Base-by-base conservation (phyloP, 2,113 vertebrate species). In the Gallinago undulata region DNA sequence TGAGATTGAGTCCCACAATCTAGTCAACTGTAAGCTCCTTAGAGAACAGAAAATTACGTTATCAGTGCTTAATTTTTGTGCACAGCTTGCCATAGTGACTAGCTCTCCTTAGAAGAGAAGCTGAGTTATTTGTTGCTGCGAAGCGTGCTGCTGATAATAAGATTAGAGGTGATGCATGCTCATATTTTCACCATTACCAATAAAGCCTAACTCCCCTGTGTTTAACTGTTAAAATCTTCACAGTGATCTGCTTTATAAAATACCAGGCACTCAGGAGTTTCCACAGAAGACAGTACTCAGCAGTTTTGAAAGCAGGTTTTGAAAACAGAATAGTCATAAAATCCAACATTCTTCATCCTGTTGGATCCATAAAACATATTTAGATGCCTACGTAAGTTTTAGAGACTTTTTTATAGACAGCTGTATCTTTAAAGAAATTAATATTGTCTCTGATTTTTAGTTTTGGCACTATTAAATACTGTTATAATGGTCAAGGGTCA, bases 61-160 rank as follows among this genome's bases (percentile, higher is more conserved):
- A 81, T 76, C 23, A 35, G 57, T 4, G 1, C 17, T 80, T 92
- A 78, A 95, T 96, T 95, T 94, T 78, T 2, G 6, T 74, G n/a
- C 76, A 84, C 76, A 88, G 82, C 56, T 93, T 96, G 83, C 86
- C 83, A 81, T 30, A 60, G 69, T 69, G 35, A 62, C 88, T 92
- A 81, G 27, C 8, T 78, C 33, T 87, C 51, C 39, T 93, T 78
- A 66, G 69, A 92, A 84, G 31, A 89, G 56, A 86, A 45, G 19
- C 30, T 17, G 50, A 66, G 19, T 74, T 57, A 86, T 84, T 93
- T 81, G 64, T 78, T 92, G 19, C 51, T 72, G 60, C 79, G 92
- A 96, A 89, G 64, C 33, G 35, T 72, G 56, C 27, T 33, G 59
- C 57, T 92, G 48, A 74, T 87, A 94, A 93, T 78, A 84, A 70